Conservation (phyloP, 2,113 vertebrate genomes). For the Carollia perspicillata region DNA sequence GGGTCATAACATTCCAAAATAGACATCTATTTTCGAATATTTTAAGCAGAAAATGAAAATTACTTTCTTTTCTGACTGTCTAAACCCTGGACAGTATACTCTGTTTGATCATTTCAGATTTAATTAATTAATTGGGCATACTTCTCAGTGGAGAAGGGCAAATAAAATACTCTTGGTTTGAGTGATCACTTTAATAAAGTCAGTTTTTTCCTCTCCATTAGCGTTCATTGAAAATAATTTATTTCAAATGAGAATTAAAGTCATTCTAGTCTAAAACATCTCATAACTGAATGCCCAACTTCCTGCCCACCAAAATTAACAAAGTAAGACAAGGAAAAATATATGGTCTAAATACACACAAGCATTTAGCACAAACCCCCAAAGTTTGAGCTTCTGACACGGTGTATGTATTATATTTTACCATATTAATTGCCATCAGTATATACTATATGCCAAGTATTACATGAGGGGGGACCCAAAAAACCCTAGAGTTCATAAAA, state of each 20-base stretch:
- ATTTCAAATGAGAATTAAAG: slow-evolving; percentile 21
- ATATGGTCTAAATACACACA: not conserved
- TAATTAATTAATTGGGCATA: slow-evolving; percentile 30
- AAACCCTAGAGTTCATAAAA: too few relatives aligned
- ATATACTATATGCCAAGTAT: not conserved
- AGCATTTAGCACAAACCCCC: not conserved
- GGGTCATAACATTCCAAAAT: not conserved
- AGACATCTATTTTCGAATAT: not conserved
- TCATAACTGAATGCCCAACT: not conserved
- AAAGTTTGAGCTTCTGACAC: not conserved
- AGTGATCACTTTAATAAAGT: slow-evolving; percentile 34
- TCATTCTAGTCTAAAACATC: not conserved
- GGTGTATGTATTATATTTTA: not conserved
- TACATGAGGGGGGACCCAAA: not conserved
- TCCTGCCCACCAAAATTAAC: not conserved
- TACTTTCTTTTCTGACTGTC: not conserved
- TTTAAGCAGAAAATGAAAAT: not conserved
- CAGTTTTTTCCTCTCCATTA: slow-evolving; percentile 21
- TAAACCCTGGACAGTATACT: not conserved
- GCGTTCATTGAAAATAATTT: slow-evolving; percentile 34
- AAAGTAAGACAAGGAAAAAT: not conserved
- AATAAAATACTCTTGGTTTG: slow-evolving; percentile 45
- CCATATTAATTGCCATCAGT: not conserved
- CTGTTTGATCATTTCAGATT: slow-evolving; percentile 38
- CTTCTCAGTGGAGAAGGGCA: slow-evolving; percentile 27